Conservation (phyloP, 2,797 vertebrate genomes). For the Sardinella longiceps region DNA sequence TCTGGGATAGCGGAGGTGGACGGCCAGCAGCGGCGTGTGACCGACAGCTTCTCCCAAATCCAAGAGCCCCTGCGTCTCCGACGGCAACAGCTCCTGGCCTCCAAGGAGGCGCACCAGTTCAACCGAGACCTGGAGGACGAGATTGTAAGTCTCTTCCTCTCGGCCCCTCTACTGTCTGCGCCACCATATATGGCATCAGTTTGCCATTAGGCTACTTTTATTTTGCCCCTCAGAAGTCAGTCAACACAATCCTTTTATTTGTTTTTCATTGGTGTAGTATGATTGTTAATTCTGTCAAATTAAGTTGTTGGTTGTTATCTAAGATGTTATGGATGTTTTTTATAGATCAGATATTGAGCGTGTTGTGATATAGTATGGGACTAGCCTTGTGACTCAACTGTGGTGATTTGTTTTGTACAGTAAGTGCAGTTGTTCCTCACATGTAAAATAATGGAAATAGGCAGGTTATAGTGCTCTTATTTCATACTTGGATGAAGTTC, state of each 20-base stretch:
- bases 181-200: neutral
- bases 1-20: slow-evolving; percentile 86
- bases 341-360: too few species aligned
- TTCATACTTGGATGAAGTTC: neutral
- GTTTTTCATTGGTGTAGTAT: too few species aligned
- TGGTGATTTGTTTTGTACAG: neutral
- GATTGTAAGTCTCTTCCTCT: slow-evolving; percentile 82
- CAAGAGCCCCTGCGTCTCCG: slow-evolving; percentile 80
- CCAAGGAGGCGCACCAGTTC: slow-evolving; percentile 89
- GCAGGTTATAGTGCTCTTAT: neutral
- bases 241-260: too few species aligned
- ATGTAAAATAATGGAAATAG: neutral
- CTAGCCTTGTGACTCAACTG: neutral
- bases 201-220: neutral
- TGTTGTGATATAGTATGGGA: neutral
- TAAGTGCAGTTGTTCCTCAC: neutral
- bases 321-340: too few species aligned
- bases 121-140: slow-evolving; percentile 89
- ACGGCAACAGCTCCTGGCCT: slow-evolving; percentile 80
- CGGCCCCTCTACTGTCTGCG: too few species aligned
- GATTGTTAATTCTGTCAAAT: too few species aligned
- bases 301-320: too few species aligned
- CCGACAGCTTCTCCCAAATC: slow-evolving; percentile 81
- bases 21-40: slow-evolving; percentile 76
- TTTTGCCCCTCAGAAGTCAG: neutral